These are phyloP conservation scores for Lipophrys pholis DNA, from an alignment of 2,113 vertebrate genomes.

Conservation along the genomic window DNA sequence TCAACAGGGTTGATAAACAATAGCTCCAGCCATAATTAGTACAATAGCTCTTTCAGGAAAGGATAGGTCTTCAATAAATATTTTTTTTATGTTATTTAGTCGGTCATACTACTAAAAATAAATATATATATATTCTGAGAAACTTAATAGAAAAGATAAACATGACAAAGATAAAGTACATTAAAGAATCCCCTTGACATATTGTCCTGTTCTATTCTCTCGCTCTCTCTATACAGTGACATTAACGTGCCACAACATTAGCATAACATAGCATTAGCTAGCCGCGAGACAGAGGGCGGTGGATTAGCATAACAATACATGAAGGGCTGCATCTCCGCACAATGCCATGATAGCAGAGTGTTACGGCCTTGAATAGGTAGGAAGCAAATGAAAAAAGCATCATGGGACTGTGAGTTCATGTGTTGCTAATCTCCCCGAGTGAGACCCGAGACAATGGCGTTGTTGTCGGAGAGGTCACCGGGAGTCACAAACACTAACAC, in stretches of 20 bases:
- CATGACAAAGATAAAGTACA: not conserved
- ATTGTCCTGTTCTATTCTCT: slow-evolving; percentile 16
- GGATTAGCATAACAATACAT: slow-evolving; percentile 68
- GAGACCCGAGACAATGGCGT: slow-evolving; percentile 53
- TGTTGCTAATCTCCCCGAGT: slow-evolving; percentile 62
- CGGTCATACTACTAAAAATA: not conserved
- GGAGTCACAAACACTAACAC: slow-evolving; percentile 39
- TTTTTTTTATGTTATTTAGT: not conserved
- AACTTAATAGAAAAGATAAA: not conserved
- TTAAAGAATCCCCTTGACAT: not conserved
- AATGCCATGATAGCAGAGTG: slow-evolving; percentile 45
- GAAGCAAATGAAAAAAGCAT: slow-evolving; percentile 72
- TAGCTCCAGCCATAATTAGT: not conserved
- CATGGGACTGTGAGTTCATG: slow-evolving; percentile 69
- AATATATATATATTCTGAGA: slow-evolving; percentile 6
- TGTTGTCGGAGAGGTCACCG: slow-evolving; percentile 59
- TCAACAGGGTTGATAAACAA: too few species aligned
- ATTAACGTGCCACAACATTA: slow-evolving; percentile 64
- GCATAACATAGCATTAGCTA: slow-evolving; percentile 71
- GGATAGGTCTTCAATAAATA: too few species aligned
- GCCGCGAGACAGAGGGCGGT: slow-evolving; percentile 42
- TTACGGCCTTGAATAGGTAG: slow-evolving; percentile 61
- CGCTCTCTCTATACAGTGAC: slow-evolving; percentile 28
- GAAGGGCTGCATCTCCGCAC: slow-evolving; percentile 42
- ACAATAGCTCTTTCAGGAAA: too few species aligned